Base-by-base conservation (phyloP, 2,113 vertebrate genomes). In the Coregonus clupeaformis region DNA sequence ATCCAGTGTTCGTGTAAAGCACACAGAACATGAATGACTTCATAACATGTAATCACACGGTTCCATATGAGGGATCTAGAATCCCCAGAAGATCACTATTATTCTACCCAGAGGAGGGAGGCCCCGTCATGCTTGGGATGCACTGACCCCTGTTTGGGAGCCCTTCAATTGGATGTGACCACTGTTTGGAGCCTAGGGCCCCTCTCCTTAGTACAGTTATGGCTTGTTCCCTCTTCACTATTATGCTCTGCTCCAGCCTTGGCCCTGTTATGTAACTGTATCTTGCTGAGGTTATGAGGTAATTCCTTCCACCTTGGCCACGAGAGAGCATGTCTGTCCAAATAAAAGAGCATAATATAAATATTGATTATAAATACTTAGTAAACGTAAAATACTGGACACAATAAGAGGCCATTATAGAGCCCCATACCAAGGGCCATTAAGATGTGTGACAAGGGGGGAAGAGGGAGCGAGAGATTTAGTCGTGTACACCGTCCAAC, bases 21-120 rank as follows among this genome's bases (percentile, higher is more conserved):
- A 42, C n/a, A n/a, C 4, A 11, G n/a, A 55, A 47, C 25, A 30
- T 42, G 77, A 69, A 71, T 81, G 78, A 86, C 73, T 80, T 86
- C 78, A 84, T 72, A 64, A 72, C 30, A 71, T 68, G 25, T 77
- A 82, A 78, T 76, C 69, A 75, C 25, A 75, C 2, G 25, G 62
- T 36, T 59, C 55, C 16, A 36, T n/a, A 6, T 1, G 52, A 55
- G 52, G 57, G 57, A 11, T 13, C 70, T 3, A 42, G 36, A 42
- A 42, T 42, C 36, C 36, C 36, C 36, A 42, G 36, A 42, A 42
- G 36, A 42, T 42, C 36, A 42, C 2, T 36, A 36, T 11, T 42
- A 42, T 42, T 42, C 36, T 42, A 42, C 36, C 9, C 36, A 42
- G 36, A 42, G 36, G 36, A 42, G 60, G 30, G 22, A 67, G 68